Evolutionary conservation across 2,113 vertebrate species (phyloP).

Genomic region (Cyprinodon tularosa): DNA sequence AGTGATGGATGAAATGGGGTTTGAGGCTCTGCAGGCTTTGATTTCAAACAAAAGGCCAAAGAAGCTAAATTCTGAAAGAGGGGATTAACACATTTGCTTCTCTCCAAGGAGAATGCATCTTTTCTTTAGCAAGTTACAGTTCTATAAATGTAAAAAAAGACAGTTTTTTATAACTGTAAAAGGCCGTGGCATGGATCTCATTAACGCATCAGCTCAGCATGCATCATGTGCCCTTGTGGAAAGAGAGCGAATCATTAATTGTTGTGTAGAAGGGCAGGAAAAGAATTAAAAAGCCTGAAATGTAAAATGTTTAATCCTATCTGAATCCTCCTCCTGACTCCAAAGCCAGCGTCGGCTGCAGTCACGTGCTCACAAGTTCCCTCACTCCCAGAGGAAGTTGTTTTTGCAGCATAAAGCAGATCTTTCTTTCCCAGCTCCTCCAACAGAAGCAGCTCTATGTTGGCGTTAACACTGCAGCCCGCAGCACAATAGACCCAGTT

Average conservation of each 20-base stretch:
- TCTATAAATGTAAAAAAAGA: constrained; percentile 4
- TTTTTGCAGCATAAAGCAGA: constrained; percentile 59
- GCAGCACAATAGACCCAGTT: constrained; percentile 71
- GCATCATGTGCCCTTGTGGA: background rate
- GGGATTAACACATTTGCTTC: constrained; percentile 43
- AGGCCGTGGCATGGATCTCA: constrained; percentile 10
- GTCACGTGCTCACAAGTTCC: constrained; percentile 30
- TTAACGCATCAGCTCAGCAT: background rate
- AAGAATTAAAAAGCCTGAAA: constrained; percentile 4
- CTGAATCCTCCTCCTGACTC: background rate
- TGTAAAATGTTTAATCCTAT: constrained; percentile 11
- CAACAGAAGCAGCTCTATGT: constrained; percentile 74
- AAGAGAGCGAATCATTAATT: background rate
- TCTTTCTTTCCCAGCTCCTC: constrained; percentile 63
- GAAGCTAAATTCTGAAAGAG: constrained; percentile 35
- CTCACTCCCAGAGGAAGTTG: constrained; percentile 65
- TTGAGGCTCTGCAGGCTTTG: constrained; percentile 13
- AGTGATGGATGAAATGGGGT: constrained; percentile 16
- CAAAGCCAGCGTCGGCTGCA: constrained; percentile 24
- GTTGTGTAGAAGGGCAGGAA: background rate
- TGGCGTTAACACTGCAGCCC: constrained; percentile 60
- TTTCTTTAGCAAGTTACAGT: constrained; percentile 8
- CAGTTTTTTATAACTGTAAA: constrained; percentile 2
- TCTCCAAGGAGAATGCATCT: constrained; percentile 15
- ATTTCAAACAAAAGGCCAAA: constrained; percentile 24